Conservation (phyloP, 1,140 invertebrate species). For the Drosophila nigromelanica region DNA sequence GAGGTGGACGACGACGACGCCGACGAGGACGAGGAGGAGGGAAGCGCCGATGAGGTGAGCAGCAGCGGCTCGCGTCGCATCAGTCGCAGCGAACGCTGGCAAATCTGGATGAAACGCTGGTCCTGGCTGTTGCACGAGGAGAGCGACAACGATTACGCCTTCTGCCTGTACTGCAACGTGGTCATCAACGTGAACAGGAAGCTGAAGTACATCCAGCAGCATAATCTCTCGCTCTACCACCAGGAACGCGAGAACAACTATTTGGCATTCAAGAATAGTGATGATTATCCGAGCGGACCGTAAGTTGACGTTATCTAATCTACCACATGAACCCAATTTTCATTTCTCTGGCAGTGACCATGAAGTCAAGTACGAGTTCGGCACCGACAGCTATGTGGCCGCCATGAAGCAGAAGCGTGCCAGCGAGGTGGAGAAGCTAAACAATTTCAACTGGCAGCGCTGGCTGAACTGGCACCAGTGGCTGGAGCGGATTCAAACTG, state of each 20-base stretch:
- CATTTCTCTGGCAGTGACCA: conserved; percentile 4
- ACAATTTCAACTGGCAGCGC: conserved; percentile 69
- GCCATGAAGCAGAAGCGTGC: conserved; percentile 61
- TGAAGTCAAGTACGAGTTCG: conserved; percentile 69
- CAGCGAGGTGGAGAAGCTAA: conserved; percentile 49
- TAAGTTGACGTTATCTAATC: conserved; percentile 13
- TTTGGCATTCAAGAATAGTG: conserved; percentile 51
- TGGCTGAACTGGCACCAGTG: conserved; percentile 61
- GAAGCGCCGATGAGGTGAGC: conserved; percentile 45
- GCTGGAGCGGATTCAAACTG: conserved; percentile 44
- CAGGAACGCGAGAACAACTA: conserved; percentile 71
- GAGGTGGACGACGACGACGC: conserved; percentile 46
- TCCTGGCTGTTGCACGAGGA: conserved; percentile 62
- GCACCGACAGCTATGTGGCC: conserved; percentile 53
- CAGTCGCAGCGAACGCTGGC: conserved; percentile 38
- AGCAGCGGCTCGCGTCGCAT: conserved; percentile 2
- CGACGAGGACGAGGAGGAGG: conserved; percentile 52
- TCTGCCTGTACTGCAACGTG: conserved; percentile 67
- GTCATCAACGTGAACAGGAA: conserved; percentile 48
- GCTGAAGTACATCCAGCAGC: conserved; percentile 50
- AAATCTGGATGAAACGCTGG: conserved; percentile 64
- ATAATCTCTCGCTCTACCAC: conserved; percentile 67
- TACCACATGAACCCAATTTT: background rate
- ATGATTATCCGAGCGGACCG: conserved; percentile 27
- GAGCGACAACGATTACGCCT: conserved; percentile 47